These are phyloP conservation scores for Eulemur rubriventer DNA, from an alignment of 2,797 vertebrate species.

Conservation along the genomic window DNA sequence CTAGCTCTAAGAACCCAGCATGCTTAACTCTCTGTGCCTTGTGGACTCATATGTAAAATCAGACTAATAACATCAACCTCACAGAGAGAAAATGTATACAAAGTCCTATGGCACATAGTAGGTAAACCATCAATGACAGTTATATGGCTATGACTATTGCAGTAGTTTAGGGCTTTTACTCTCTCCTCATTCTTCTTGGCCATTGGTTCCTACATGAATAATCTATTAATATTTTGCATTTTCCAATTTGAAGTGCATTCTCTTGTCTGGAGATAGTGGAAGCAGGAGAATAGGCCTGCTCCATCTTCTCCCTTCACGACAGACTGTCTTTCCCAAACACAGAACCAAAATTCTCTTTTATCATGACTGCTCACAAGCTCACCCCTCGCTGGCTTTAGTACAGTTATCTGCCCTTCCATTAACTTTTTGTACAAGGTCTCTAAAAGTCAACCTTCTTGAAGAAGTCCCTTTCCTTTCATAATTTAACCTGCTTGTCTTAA, in stretches of 20 bases:
- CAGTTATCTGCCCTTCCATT: not conserved
- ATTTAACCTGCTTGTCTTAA: conserved; percentile 44
- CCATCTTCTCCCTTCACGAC: not conserved
- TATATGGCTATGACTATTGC: not conserved
- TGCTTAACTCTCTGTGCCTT: not conserved
- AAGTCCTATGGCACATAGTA: not conserved
- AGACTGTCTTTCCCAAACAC: not conserved
- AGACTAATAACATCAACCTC: not conserved
- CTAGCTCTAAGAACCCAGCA: not conserved
- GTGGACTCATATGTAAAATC: not conserved
- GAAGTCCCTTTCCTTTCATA: conserved; percentile 40
- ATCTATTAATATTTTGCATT: not conserved
- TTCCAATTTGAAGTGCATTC: not conserved
- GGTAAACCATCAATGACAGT: not conserved
- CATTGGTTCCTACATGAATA: not conserved
- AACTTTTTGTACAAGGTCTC: conserved; percentile 32
- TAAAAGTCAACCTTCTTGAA: conserved; percentile 18
- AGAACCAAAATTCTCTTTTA: not conserved
- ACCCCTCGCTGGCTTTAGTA: not conserved
- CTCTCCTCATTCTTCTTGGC: not conserved
- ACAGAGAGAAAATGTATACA: not conserved
- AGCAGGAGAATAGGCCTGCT: not conserved
- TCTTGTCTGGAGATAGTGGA: not conserved
- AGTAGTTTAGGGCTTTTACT: not conserved
- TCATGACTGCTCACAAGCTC: not conserved